A percentile compares a stretch with the other conserved stretches of the same genome.
Conservation (phyloP, 92 coral and sea anemone species). For the Actinostola sp. region DNA sequence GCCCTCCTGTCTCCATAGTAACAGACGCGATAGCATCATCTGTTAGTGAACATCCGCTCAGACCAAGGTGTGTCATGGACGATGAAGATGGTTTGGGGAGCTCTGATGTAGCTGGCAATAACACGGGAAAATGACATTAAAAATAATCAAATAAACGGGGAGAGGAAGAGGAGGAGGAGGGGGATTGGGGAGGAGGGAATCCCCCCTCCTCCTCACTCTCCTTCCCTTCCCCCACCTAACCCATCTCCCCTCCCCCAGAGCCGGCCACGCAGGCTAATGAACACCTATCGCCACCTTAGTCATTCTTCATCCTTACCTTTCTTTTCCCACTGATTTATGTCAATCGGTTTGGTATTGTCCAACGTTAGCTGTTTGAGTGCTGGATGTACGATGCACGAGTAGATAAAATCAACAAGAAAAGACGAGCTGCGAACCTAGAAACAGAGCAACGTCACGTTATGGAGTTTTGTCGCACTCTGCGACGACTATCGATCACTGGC, state of each 20-base stretch:
- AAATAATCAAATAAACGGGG: not conserved
- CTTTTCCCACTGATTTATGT: constrained; percentile 30
- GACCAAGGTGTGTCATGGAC: not conserved
- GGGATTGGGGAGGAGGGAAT: too few species aligned
- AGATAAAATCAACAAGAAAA: constrained; percentile 36
- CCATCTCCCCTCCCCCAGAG: too few species aligned
- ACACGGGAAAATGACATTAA: too few species aligned
- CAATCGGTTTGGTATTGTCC: constrained; percentile 30
- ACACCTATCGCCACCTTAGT: too few species aligned
- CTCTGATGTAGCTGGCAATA: not conserved
- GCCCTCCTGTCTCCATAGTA: constrained; percentile 16
- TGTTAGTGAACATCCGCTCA: constrained; percentile 45
- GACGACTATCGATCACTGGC: too few species aligned
- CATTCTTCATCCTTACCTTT: constrained; percentile 17
- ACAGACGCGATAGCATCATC: constrained; percentile 14
- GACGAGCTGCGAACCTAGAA: constrained; percentile 37
- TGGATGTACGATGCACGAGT: constrained; percentile 37
- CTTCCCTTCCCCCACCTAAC: too few species aligned
- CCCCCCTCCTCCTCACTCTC: too few species aligned
- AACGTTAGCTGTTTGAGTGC: constrained; percentile 27
- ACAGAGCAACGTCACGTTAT: not conserved
- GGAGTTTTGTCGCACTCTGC: too few species aligned
- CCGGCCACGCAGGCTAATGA: too few species aligned
- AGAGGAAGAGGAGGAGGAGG: too few species aligned
- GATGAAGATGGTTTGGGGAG: not conserved